Conservation (phyloP, 2,797 vertebrate species). For the Anguilla megastoma region DNA sequence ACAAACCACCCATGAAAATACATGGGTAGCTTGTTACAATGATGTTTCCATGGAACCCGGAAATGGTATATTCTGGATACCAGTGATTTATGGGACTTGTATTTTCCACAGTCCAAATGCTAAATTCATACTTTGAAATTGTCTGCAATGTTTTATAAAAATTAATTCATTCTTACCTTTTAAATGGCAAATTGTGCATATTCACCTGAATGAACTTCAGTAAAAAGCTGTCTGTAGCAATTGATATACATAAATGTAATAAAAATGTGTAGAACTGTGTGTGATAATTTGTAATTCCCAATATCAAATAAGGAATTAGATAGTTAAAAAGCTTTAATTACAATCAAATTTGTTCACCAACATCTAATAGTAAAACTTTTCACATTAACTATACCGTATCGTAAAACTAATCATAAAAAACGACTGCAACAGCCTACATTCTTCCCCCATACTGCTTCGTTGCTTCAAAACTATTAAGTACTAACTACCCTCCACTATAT, state of each 20-base stretch:
- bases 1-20: neutral
- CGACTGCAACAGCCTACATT: neutral
- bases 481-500: neutral
- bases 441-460: too few relatives aligned
- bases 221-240: too few relatives aligned
- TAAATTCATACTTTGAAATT: neutral
- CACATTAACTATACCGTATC: too few relatives aligned
- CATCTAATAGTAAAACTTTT: too few relatives aligned
- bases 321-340: too few relatives aligned
- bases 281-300: too few relatives aligned
- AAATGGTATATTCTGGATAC: conserved; percentile 30
- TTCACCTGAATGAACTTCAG: too few relatives aligned
- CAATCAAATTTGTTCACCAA: too few relatives aligned
- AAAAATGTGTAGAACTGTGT: too few relatives aligned
- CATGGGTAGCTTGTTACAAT: conserved; percentile 7
- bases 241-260: too few relatives aligned
- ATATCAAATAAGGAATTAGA: too few relatives aligned
- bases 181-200: too few relatives aligned
- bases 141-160: neutral
- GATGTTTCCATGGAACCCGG: conserved; percentile 28
- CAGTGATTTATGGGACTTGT: conserved; percentile 41
- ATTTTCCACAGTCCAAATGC: conserved; percentile 7
- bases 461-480: neutral
- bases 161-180: neutral
- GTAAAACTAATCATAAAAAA: neutral